Evolutionary conservation across 2,888 invertebrate genomes (phyloP).

Genomic region (Pandemis heparana): DNA sequence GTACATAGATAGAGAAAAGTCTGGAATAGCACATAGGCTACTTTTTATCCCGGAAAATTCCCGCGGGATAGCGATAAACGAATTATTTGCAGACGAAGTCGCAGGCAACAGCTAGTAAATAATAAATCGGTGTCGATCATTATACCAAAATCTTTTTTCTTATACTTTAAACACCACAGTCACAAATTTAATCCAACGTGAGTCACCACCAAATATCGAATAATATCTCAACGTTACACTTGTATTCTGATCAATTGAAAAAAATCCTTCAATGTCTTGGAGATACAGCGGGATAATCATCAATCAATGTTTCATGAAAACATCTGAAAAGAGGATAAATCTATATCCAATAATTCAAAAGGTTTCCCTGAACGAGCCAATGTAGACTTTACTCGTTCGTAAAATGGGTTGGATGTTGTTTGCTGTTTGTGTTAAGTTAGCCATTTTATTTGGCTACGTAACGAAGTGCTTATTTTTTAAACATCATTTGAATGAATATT

Average conservation of each 20-base stretch:
- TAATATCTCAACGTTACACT: neutral
- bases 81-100: too few species aligned
- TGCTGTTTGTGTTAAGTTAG: neutral
- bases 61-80: too few species aligned
- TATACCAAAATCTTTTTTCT: too few species aligned
- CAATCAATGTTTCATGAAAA: conserved; percentile 39
- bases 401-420: conserved; percentile 14
- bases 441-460: neutral
- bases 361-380: neutral
- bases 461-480: neutral
- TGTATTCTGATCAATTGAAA: conserved; percentile 8
- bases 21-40: too few species aligned
- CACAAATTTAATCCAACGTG: neutral
- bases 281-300: conserved; percentile 31
- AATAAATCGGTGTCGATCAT: too few species aligned
- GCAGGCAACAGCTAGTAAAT: too few species aligned
- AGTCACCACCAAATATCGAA: neutral
- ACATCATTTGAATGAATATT: neutral
- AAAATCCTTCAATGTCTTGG: conserved; percentile 20
- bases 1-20: too few species aligned
- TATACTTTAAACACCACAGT: neutral
- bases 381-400: neutral
- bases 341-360: conserved; percentile 24
- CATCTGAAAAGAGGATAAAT: conserved; percentile 30
- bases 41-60: too few species aligned